These are phyloP conservation scores for Rousettus madagascariensis DNA, from an alignment of 2,797 vertebrate species.

Conservation along the genomic window DNA sequence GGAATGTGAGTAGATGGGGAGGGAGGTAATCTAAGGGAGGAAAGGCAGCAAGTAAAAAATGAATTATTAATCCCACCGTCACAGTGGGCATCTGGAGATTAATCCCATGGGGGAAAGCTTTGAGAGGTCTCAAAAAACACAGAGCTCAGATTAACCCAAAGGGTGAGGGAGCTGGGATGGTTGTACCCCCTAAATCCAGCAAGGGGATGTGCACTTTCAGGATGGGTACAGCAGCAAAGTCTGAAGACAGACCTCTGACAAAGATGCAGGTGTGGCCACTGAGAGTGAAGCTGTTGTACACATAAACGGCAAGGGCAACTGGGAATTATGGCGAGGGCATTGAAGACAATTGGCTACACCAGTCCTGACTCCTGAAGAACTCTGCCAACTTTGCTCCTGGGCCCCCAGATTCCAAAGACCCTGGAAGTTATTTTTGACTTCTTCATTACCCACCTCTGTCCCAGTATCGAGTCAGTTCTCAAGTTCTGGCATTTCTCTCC, in stretches of 20 bases:
- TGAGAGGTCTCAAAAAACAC: background rate
- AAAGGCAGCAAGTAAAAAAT: background rate
- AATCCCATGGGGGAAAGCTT: background rate
- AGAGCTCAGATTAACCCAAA: background rate
- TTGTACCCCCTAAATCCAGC: background rate
- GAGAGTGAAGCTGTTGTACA: background rate
- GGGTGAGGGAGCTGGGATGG: background rate
- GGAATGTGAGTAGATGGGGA: background rate
- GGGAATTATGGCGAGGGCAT: background rate
- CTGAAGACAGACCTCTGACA: background rate
- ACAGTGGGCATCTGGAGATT: background rate
- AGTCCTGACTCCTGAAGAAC: background rate
- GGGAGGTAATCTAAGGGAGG: background rate
- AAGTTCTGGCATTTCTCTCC: background rate
- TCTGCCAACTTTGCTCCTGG: background rate
- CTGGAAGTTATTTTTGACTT: background rate
- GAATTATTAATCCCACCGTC: background rate
- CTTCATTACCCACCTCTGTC: background rate
- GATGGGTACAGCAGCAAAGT: background rate
- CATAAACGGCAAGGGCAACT: background rate
- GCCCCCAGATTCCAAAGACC: background rate
- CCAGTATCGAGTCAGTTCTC: background rate
- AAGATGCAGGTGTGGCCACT: background rate
- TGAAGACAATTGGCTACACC: background rate
- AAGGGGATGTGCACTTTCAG: background rate